Percentiles rank a stretch among this genome's conserved stretches.
Conservation (phyloP, 2,888 invertebrate genomes). For the Drosophila borborema region DNA sequence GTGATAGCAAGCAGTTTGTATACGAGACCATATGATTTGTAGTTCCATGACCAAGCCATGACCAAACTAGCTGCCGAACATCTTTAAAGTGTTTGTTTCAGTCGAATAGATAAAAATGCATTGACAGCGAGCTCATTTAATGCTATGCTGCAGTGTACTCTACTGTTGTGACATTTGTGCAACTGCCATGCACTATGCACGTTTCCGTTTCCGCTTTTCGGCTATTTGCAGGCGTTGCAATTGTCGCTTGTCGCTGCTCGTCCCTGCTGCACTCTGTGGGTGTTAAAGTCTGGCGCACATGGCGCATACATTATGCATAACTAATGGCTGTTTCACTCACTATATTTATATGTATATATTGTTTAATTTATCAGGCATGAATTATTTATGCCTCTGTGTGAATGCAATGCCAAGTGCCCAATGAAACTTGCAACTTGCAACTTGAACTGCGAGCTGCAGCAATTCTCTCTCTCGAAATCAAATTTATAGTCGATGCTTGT, state of each 20-base stretch:
- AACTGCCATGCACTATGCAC: constrained; percentile 76
- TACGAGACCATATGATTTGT: not conserved
- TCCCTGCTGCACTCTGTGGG: constrained; percentile 38
- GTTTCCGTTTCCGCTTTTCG: constrained; percentile 66
- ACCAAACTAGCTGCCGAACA: not conserved
- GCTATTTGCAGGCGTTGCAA: constrained; percentile 75
- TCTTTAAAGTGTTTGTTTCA: not conserved
- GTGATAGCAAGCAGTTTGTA: constrained; percentile 9
- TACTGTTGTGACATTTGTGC: constrained; percentile 58
- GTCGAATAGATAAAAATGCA: constrained; percentile 21
- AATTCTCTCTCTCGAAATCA: constrained; percentile 40
- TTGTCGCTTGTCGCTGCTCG: constrained; percentile 63
- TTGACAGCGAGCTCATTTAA: not conserved
- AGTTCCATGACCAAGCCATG: not conserved
- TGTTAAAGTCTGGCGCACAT: constrained; percentile 68
- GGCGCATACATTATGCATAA: constrained; percentile 78
- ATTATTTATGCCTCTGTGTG: constrained; percentile 67
- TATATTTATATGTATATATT: constrained; percentile 56
- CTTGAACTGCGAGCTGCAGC: constrained; percentile 38
- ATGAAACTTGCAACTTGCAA: constrained; percentile 45
- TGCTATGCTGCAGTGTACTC: not conserved
- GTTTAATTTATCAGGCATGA: constrained; percentile 81
- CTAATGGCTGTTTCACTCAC: constrained; percentile 68
- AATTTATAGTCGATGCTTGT: constrained; percentile 50
- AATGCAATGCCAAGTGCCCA: constrained; percentile 40